Evolutionary conservation across 2,113 vertebrate genomes (phyloP).

Genomic region (Anguilla rostrata): DNA sequence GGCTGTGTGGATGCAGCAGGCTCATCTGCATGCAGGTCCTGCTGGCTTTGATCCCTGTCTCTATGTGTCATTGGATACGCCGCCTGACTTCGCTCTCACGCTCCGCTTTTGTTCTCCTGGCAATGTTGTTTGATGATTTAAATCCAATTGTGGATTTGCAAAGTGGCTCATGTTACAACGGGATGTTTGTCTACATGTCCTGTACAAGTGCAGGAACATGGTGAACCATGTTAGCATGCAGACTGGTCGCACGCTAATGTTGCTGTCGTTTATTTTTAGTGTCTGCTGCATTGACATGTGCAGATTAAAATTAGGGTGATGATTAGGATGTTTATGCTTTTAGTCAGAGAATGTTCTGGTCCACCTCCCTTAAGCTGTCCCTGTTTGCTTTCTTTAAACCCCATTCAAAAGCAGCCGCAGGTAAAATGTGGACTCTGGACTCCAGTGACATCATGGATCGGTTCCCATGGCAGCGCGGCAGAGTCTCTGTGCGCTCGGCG

Average conservation of each 20-base stretch:
- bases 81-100: neutral
- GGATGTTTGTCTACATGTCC: neutral
- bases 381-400: neutral
- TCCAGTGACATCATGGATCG: neutral
- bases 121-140: neutral
- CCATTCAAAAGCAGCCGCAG: neutral
- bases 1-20: neutral
- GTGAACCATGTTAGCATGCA: neutral
- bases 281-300: no score
- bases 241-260: neutral
- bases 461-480: neutral
- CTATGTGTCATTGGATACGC: neutral
- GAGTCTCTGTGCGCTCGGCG: no score
- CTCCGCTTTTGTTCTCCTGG: neutral
- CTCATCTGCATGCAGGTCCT: constrained; percentile 19
- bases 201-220: neutral
- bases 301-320: no score
- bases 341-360: neutral
- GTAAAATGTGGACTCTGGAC: neutral
- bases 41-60: neutral
- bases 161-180: neutral
- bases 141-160: neutral
- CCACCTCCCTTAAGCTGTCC: neutral
- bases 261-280: neutral
- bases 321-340: neutral